Percentiles rank a stretch among this genome's conserved stretches.
phyloP scores from a whole-genome alignment of 2,888 invertebrate genomes.

The Cotesia congregata region DNA sequence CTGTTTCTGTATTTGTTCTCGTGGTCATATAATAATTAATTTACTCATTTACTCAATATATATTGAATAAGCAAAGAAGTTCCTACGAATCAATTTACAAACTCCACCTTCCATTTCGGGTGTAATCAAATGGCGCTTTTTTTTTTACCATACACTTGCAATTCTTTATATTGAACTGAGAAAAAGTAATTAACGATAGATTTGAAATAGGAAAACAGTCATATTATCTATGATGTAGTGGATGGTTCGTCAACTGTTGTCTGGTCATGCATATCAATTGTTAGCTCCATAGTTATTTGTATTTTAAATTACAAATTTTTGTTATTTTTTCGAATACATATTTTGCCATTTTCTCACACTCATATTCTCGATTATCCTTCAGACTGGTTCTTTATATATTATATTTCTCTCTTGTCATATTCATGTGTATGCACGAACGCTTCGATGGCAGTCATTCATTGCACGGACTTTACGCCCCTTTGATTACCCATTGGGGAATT shows the following conservation, averaged over 20 bases:
- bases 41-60: too few relatives aligned
- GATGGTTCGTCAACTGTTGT: background rate
- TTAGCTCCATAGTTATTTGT: background rate
- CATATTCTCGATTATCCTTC: background rate
- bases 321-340: background rate
- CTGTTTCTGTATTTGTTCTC: too few relatives aligned
- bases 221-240: background rate
- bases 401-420: conserved; percentile 28
- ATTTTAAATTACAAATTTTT: background rate
- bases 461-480: conserved; percentile 46
- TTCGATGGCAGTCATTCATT: conserved; percentile 39
- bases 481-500: conserved; percentile 48
- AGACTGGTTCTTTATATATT: conserved; percentile 13
- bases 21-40: too few relatives aligned
- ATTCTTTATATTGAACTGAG: too few relatives aligned
- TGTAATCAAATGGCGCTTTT: too few relatives aligned
- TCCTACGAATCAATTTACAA: too few relatives aligned
- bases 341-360: background rate
- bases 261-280: background rate
- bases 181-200: background rate
- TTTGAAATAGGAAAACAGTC: background rate
- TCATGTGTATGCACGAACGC: conserved; percentile 36
- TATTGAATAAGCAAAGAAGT: too few relatives aligned
- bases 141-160: too few relatives aligned
- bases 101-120: too few relatives aligned